Base-by-base conservation (phyloP, 2,113 vertebrate genomes). In the Ornithorhynchus anatinus region DNA sequence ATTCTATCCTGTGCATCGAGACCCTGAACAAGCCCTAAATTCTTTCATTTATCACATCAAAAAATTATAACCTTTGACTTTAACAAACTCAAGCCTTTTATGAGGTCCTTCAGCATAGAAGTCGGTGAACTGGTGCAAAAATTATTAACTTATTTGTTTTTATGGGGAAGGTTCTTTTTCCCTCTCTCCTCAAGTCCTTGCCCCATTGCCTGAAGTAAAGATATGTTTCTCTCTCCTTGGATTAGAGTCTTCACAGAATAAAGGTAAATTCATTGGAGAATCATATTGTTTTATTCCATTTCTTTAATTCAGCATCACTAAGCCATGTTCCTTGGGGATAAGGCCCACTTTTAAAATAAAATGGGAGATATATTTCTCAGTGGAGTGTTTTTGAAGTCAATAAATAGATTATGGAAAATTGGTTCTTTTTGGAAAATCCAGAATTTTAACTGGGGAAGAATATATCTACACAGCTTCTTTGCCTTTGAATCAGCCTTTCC, bases 291-390 rank as follows among this genome's bases (percentile, higher is more conserved):
- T 63, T 75, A 59, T 72, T 48, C 59, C 65, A 50, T 50, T n/a
- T 74, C 76, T 72, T 75, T 79, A 84, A 65, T 77, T 68, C 71
- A 64, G 79, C 70, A 75, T 63, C 78, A 81, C 66, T 72, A 77
- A 77, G 69, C 59, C 62, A 67, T 6, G 75, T 51, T 77, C 72
- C 51, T 37, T 75, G 75, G 72, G 80, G 84, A 83, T 84, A 66
- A 84, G 75, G 59, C 74, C 79, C 74, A 48, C 71, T 59, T 83
- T 85, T 75, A 76, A 72, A 81, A 79, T 43, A 53, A 81, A 66
- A 87, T 72, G 69, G 67, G 75, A 81, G 81, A 85, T 67, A 85
- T 72, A 84, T 81, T 72, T 79, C 72, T 79, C 78, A 54, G 62
- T 59, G 48, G 72, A 72, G 52, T 44, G n/a, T 77, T 84, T 75